Percentiles rank a stretch among this genome's conserved stretches.
These are phyloP conservation scores for Potorous gilbertii DNA, from an alignment of 2,797 vertebrate species.

Conservation along the genomic window DNA sequence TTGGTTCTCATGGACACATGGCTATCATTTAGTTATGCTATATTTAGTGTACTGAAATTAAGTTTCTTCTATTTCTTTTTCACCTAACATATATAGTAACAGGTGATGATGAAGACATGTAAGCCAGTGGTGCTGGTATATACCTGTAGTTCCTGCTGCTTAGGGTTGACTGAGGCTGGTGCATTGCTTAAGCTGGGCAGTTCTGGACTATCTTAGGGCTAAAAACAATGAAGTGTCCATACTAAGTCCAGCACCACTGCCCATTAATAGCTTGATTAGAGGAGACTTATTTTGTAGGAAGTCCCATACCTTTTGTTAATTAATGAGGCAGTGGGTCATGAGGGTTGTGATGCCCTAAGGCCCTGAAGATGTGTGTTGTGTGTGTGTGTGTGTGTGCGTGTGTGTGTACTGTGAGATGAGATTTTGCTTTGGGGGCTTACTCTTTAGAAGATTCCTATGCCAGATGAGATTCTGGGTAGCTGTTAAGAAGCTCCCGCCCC, in stretches of 20 bases:
- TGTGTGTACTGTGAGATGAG: too few relatives aligned
- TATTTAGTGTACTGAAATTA: not conserved
- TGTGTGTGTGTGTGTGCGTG: too few relatives aligned
- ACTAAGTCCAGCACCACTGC: not conserved
- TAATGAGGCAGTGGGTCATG: too few relatives aligned
- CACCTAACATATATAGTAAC: not conserved
- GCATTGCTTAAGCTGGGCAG: not conserved
- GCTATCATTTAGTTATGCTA: not conserved
- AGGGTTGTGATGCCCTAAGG: too few relatives aligned
- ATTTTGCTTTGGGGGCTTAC: too few relatives aligned
- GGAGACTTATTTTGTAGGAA: too few relatives aligned
- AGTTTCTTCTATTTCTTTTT: not conserved
- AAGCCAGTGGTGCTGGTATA: not conserved
- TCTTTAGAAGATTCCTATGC: too few relatives aligned
- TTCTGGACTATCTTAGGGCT: not conserved
- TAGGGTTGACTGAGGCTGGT: not conserved
- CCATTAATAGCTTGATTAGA: too few relatives aligned
- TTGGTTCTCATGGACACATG: not conserved
- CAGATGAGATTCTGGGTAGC: too few relatives aligned
- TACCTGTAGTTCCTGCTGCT: not conserved
- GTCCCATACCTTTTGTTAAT: too few relatives aligned
- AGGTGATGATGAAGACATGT: not conserved
- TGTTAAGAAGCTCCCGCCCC: too few relatives aligned
- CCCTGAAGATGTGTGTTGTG: too few relatives aligned
- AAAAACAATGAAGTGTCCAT: not conserved